Evolutionary conservation across 1,140 invertebrate genomes (phyloP), one percentile per base, ranked within the genome.

Genomic region (Drosophila cardini): DNA sequence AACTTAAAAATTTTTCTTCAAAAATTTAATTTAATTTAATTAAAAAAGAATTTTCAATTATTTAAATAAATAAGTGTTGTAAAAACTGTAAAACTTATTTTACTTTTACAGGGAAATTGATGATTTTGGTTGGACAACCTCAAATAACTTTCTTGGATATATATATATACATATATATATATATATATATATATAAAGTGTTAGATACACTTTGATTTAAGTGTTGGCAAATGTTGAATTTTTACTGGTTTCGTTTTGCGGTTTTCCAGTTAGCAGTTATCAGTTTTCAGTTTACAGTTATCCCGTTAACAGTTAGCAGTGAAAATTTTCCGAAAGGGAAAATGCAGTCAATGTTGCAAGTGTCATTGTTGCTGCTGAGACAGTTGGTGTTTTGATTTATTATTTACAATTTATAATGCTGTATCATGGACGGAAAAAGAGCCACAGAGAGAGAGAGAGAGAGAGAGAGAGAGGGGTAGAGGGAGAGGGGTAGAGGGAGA

Each of bases 391-490:
- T 83, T 83, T 84, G 80, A 83, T 83, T 83, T 83, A 83, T 83
- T 83, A 83, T 84, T 83, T 79, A 84, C 80, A 84, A 83, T 83
- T 83, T 83, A 83, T 83, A 83, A 84, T 83, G 65, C 82, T 63
- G 70, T 71, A 82, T 71, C 62, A 67, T 60, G 57, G 21, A 5
- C 32, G n/a, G n/a, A n/a, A n/a, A n/a, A 26, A 5, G 21, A 5
- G 21, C 21, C n/a, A n/a, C n/a, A n/a, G n/a, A 26, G 4, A 3
- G 21, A 26, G 0, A 26, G 21, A 21, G 21, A 26, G 0, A 5
- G 2, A 26, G 21, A 3, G 21, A 4, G 21, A 26, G 21, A 2
- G 4, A 4, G 21, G 21, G 21, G 2, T 3, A 0, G 21, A 5
- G 21, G 21, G 21, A 21, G 21, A 2, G 21, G 1, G 21, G 21